Evolutionary conservation across 2,113 vertebrate species (phyloP).

Genomic region (Kobus ellipsiprymnus): DNA sequence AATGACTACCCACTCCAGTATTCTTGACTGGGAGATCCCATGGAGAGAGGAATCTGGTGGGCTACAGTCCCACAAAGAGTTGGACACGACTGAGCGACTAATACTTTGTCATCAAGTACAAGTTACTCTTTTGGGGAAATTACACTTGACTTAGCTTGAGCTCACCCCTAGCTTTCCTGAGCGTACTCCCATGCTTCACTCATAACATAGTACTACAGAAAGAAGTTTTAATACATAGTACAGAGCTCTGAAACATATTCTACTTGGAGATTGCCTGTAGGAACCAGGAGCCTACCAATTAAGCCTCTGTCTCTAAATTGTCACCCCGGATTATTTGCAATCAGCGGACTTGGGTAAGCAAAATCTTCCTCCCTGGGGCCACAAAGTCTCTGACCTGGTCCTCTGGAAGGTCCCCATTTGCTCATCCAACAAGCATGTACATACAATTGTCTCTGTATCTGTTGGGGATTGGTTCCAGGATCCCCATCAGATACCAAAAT

Average conservation of each 20-base stretch:
- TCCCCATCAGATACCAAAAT: background rate
- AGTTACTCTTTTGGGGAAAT: background rate
- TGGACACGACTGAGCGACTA: background rate
- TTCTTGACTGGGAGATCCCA: background rate
- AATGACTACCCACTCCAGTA: background rate
- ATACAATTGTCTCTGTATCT: background rate
- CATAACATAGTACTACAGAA: background rate
- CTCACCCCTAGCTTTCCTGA: background rate
- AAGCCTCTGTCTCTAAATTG: background rate
- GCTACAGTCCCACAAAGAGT: background rate
- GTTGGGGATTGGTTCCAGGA: background rate
- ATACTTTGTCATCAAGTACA: background rate
- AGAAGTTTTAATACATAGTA: background rate
- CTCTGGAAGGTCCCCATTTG: background rate
- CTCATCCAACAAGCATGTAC: background rate
- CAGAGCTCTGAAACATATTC: background rate
- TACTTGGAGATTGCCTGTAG: background rate
- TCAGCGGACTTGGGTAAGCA: background rate
- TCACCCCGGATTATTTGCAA: background rate
- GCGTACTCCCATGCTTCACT: background rate
- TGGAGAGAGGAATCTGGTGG: background rate
- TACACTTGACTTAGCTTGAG: background rate
- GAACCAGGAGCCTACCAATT: background rate
- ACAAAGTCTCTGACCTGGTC: background rate
- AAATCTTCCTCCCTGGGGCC: background rate